A percentile compares a stretch with the other conserved stretches of the same genome.
phyloP scores from a whole-genome alignment of 2,113 vertebrate species.

The Myanophis thanlyinensis region DNA sequence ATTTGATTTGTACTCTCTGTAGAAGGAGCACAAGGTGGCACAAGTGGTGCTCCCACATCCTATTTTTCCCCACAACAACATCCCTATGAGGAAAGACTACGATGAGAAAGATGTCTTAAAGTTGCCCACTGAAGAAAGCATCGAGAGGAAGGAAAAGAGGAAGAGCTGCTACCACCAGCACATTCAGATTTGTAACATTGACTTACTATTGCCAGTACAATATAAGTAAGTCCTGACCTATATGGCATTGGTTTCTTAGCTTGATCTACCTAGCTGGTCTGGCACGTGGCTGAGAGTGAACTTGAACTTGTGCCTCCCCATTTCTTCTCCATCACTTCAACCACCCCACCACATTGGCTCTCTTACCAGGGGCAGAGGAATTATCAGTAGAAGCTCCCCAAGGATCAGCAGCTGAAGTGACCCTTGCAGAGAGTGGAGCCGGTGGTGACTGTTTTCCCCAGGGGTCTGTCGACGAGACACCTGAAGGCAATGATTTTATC shows the following conservation, averaged over 20 bases:
- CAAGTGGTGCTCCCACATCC: not conserved
- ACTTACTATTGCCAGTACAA: not conserved
- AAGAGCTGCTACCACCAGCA: not conserved
- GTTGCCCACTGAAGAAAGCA: not conserved
- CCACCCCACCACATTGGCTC: not conserved
- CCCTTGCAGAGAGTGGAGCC: conserved; percentile 24
- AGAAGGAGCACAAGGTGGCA: not conserved
- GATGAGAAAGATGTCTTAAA: not conserved
- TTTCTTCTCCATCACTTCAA: not conserved
- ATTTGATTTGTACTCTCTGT: not conserved
- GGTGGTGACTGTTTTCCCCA: conserved; percentile 65
- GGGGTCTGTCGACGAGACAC: conserved; percentile 58
- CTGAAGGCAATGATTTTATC: conserved; percentile 56
- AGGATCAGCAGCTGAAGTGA: conserved; percentile 55
- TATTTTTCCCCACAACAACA: not conserved
- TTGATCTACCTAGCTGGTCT: not conserved
- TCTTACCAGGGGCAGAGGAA: conserved; percentile 64
- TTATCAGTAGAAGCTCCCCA: conserved; percentile 65
- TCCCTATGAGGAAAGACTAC: not conserved
- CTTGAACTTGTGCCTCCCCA: not conserved
- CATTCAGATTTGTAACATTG: not conserved
- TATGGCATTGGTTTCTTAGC: not conserved
- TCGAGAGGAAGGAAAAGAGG: not conserved
- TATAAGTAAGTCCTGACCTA: not conserved
- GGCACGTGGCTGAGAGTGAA: not conserved